Evolutionary conservation across 2,113 vertebrate species (phyloP), one percentile per base, ranked within the genome.

Genomic region (Hyla sarda): DNA sequence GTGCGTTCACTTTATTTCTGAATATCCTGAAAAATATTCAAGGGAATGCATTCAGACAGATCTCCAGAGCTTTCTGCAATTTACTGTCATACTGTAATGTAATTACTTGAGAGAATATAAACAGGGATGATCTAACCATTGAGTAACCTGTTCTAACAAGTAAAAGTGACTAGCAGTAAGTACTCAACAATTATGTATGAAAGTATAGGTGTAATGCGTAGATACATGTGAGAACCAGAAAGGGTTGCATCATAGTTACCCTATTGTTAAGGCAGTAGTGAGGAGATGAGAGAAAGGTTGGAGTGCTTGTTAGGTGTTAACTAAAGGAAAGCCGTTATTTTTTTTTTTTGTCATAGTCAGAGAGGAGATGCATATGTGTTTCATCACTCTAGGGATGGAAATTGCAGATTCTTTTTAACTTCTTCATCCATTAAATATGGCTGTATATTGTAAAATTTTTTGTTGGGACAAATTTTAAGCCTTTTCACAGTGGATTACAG

Each of bases 81-180:
- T n/a, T 4, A 17, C 65, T 34, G 6, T 48, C n/a, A n/a, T n/a
- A n/a, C n/a, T n/a, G n/a, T n/a, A n/a, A 45, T 45, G 41, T 45
- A 45, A 5, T 45, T 45, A 10, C 41, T 5, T 45, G 4, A 45
- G 41, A 45, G 4, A 48, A 48, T 12, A 48, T 16, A 67, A 67
- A n/a, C 5, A 75, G n/a, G 73, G 47, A 50, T 48, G 73, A 76
- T 62, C 54, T 58, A 80, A 58, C 12, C 56, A 16, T 58, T 41
- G 54, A 23, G 34, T 41, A 37, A 62, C 54, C 32, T 62, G 77
- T 45, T 16, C 34, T 14, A 28, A 62, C 54, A n/a, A 45, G 77
- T 77, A 60, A 45, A 45, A 80, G 77, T 21, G 30, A 16, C 21
- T 1, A 25, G 32, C 16, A 41, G 14, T 7, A 56, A n/a, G 50